Base-by-base conservation (phyloP, 2,888 invertebrate genomes). In the Gordius sp. region DNA sequence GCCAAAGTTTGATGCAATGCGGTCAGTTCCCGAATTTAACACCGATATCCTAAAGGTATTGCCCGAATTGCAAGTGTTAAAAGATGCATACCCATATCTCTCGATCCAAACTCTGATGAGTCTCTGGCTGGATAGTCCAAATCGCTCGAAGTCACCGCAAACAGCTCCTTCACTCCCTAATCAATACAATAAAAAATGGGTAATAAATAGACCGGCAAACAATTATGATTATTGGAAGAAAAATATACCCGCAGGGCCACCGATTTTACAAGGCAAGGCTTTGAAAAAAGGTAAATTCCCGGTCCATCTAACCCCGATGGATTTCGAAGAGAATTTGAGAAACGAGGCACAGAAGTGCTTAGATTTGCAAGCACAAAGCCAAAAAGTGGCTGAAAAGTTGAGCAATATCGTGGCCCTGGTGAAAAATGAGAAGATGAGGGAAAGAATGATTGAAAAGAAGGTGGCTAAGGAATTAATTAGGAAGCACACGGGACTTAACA, bases 181-280 rank as follows among this genome's bases (percentile, higher is more conserved):
- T 20, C 8, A 47, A 4, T n/a, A n/a, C n/a, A n/a, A n/a, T n/a
- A n/a, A n/a, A n/a, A 47, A 47, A 47, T 47, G 47, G 47, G 20
- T 20, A 13, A 47, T 47, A 8, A 20, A 47, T n/a, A 8, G 23
- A 8, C 47, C 47, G 8, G 8, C n/a, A 4, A 47, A 47, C 20
- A 47, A 8, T 23, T 20, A 18, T 4, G 47, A 47, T 47, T 47
- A 47, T 47, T 47, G 47, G 47, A 8, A 23, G 23, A 47, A 47
- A 47, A 8, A 47, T 20, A 47, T 4, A n/a, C n/a, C 8, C 20
- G 16, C 16, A 8, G 4, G 8, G 13, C 47, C 47, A 4, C 4
- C 16, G 4, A 18, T 47, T 4, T 20, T 47, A 20, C 47, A 47
- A 20, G 47, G 47, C 8, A 47, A 47, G 20, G 47, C 47, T 20